These are phyloP conservation scores for Therioaphis trifolii DNA, from an alignment of 2,888 invertebrate species.

Conservation along the genomic window DNA sequence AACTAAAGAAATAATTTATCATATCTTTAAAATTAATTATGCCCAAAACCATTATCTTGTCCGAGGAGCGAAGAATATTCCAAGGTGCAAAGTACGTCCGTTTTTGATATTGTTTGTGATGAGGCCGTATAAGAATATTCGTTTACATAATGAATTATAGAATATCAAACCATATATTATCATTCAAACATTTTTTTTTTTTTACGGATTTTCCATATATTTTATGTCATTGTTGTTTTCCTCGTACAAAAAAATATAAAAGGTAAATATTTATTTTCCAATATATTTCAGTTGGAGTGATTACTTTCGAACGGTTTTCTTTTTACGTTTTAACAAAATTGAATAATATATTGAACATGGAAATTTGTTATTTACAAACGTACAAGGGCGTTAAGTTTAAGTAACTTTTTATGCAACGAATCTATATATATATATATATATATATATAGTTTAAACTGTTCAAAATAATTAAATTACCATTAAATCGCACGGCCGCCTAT, in stretches of 20 bases:
- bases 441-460: neutral
- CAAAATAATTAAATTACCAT: slow-evolving; percentile 13
- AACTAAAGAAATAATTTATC: no score
- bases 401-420: slow-evolving; percentile 2
- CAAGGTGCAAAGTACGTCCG: no score
- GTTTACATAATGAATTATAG: slow-evolving; percentile 11
- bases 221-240: neutral
- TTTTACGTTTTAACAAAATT: slow-evolving; percentile 17
- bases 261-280: slow-evolving; percentile 26
- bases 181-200: neutral
- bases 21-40: no score
- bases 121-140: no score
- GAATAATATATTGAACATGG: slow-evolving; percentile 24
- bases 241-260: neutral
- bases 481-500: neutral
- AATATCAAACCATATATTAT: neutral
- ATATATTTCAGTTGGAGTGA: slow-evolving; percentile 44
- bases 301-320: slow-evolving; percentile 15
- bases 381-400: neutral
- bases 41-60: no score
- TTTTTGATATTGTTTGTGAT: no score
- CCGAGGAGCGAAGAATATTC: no score
- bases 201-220: neutral
- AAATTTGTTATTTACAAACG: neutral
- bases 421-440: no score